Percentiles rank a stretch among this genome's conserved stretches.
phyloP scores from a whole-genome alignment of 2,113 vertebrate genomes.

The Bufo gargarizans region DNA sequence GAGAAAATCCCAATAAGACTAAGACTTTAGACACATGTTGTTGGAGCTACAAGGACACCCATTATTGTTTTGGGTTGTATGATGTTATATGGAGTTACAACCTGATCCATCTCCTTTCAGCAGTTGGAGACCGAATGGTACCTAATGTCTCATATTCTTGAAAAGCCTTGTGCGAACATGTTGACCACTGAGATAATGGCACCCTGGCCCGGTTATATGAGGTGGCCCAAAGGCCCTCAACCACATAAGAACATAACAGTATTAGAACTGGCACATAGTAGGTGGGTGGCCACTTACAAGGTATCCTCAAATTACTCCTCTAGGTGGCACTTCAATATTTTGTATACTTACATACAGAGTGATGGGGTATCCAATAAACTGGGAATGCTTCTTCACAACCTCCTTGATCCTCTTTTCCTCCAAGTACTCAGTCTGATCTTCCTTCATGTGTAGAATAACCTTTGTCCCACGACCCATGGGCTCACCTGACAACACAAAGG shows the following conservation, averaged over 20 bases:
- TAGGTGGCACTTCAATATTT: background rate
- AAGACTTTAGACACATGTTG: background rate
- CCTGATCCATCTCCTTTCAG: too few species aligned
- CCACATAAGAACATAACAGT: too few species aligned
- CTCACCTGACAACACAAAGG: slow-evolving; percentile 66
- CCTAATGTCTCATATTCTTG: too few species aligned
- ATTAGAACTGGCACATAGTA: too few species aligned
- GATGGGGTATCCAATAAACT: slow-evolving; percentile 84
- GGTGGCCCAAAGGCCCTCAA: too few species aligned
- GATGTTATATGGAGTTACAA: too few species aligned
- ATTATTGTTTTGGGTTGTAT: background rate
- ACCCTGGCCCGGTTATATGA: too few species aligned
- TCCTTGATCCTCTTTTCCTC: slow-evolving; percentile 81
- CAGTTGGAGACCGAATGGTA: too few species aligned
- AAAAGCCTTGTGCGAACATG: too few species aligned
- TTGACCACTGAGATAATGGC: too few species aligned
- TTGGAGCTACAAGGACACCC: background rate
- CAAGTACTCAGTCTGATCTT: slow-evolving; percentile 81
- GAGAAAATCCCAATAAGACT: too few species aligned
- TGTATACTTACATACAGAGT: slow-evolving; percentile 73
- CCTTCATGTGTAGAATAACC: slow-evolving; percentile 81
- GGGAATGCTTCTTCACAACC: slow-evolving; percentile 83
- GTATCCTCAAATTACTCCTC: background rate
- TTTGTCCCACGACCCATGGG: slow-evolving; percentile 81
- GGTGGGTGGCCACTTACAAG: too few species aligned